Base-by-base conservation (phyloP, 2,888 invertebrate species). In the Monochamus alternatus region DNA sequence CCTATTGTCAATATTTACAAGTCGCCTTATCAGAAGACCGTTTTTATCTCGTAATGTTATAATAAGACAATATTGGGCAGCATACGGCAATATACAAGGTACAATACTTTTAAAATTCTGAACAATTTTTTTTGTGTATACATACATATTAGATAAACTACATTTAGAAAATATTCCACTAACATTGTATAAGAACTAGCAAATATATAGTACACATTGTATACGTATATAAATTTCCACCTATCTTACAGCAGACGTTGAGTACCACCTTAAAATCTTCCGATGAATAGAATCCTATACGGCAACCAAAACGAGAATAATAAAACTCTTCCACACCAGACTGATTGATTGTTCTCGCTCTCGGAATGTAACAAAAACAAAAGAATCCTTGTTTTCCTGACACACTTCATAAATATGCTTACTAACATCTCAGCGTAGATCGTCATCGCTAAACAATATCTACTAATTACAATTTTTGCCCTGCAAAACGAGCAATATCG, bases 321-420 rank as follows among this genome's bases (percentile, higher is more conserved):
- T 58, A 64, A 74, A 64, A 64, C 73, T 66, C 60, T 51, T 66
- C 58, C 73, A 68, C 65, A 52, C 66, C 72, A 75, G 75, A 72
- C 75, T 75, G 75, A 75, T 75, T 75, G 75, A 75, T 75, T 73
- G 72, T 72, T 75, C 73, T 75, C 67, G 75, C 72, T 74, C 64
- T 74, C 74, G 69, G 68, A 62, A 58, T 55, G n/a, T 55, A 74
- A 68, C 44, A 68, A 67, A 74, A 60, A 69, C 44, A 74, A 74
- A 58, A 62, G 67, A 31, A 62, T 52, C 68, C 60, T 75, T 59
- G 69, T 70, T 75, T 75, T 75, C 75, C 59, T 75, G 65, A 70
- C 75, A 75, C 70, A 75, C 75, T 70, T 75, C 74, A 71, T 69
- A 77, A 77, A 77, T 64, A 68, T 75, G 51, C 74, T 38, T 12